Conservation (phyloP, 2,113 vertebrate genomes). For the Damaliscus lunatus region DNA sequence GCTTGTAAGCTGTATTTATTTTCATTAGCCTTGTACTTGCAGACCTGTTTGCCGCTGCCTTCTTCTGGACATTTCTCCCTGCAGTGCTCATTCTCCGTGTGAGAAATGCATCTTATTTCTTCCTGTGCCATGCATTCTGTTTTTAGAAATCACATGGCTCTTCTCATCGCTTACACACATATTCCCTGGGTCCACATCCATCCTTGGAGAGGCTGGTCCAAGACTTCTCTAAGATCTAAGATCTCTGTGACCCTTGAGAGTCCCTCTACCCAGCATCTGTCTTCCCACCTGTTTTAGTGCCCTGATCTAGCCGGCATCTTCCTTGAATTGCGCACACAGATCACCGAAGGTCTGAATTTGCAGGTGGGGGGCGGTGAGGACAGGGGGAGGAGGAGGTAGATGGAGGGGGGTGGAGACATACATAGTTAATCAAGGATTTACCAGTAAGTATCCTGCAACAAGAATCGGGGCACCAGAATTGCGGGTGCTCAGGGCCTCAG, state of each 20-base stretch:
- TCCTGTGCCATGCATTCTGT: constrained; percentile 34
- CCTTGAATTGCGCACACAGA: too few species aligned
- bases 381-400: not conserved
- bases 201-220: not conserved
- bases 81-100: not conserved
- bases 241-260: too few species aligned
- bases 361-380: not conserved
- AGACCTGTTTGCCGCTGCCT: constrained; percentile 51
- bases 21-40: constrained; percentile 73
- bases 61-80: constrained; percentile 62
- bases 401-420: not conserved
- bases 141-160: not conserved
- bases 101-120: constrained; percentile 60
- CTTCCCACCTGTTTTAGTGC: not conserved
- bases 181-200: rapidly evolving
- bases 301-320: too few species aligned
- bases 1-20: constrained; percentile 77
- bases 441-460: not conserved
- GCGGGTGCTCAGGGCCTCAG: not conserved
- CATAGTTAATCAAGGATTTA: not conserved
- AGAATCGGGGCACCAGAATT: not conserved
- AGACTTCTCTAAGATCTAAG: not conserved
- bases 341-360: too few species aligned
- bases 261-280: not conserved
- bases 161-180: not conserved